Evolutionary conservation across 2,888 invertebrate genomes (phyloP).

Genomic region (Hirtodrosophila confusa): DNA sequence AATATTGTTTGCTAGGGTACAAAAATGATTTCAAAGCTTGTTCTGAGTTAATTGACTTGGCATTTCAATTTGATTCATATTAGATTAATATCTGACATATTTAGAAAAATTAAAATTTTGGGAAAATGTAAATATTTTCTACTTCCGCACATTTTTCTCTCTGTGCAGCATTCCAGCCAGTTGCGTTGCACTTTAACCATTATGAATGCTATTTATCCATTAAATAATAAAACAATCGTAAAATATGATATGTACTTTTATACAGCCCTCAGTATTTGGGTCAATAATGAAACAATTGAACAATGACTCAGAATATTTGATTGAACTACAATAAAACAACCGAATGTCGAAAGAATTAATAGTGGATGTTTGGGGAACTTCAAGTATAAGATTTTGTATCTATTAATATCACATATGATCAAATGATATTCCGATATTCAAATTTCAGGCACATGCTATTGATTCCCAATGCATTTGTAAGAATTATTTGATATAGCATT

Average conservation of each 20-base stretch:
- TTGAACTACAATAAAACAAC: constrained; percentile 1
- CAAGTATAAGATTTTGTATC: constrained; percentile 15
- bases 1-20: no score
- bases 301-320: constrained; percentile 6
- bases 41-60: no score
- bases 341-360: not conserved
- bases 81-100: not conserved
- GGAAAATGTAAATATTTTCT: not conserved
- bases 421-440: no score
- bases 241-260: constrained; percentile 10
- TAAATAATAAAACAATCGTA: not conserved
- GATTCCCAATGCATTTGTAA: no score
- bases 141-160: not conserved
- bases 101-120: not conserved
- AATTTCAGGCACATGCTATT: no score
- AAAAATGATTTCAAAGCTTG: no score
- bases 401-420: not conserved
- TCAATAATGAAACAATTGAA: constrained; percentile 36
- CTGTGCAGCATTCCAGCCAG: constrained; percentile 1
- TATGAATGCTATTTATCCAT: not conserved
- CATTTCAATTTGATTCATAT: no score
- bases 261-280: constrained; percentile 4
- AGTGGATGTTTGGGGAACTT: constrained; percentile 11
- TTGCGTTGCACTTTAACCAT: not conserved
- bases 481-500: not conserved